Base-by-base conservation (phyloP, 2,113 vertebrate species). In the Leptobrachium ailaonicum region DNA sequence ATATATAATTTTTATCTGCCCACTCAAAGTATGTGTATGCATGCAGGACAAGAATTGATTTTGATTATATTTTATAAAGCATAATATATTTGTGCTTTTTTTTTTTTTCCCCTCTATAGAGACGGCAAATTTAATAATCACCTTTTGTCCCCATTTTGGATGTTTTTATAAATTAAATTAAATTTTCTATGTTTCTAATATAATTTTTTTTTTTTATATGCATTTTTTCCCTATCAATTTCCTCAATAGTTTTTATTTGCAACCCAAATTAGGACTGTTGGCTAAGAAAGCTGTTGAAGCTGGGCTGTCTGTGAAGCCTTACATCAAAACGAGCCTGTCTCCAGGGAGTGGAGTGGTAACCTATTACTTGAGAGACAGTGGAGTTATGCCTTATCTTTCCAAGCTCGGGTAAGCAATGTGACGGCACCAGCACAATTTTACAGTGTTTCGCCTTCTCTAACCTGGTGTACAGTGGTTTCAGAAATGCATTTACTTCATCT, bases 311-410 rank as follows among this genome's bases (percentile, higher is more conserved):
- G 96, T 99, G 89, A 98, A 95, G 85, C 96, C 97, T 0, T 98
- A 99, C 84, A 91, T 99, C 79, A 99, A 99, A 90, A 99, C 98
- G 10, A 99, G 98, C 85, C 88, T 99, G 85, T 99, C 98, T 0
- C 98, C 98, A 0, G 98, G 98, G 82, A 99, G 98, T 0, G 98
- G 97, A 0, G 98, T 99, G n/a, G 98, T 99, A 83, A 99, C 98
- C 14, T 97, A 96, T 83, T 99, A 99, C 85, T 91, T 99, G 6
- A 93, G 92, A 71, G 95, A 98, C 84, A 99, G 97, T 2, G 95
- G 96, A 8, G 97, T 99, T 32, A 97, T 98, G 97, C 91, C 88
- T 41, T 98, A 94, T 81, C 95, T 96, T 76, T 86, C 91, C 66
- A 88, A 95, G 2, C 90, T 96, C 5, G 95, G 95, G 95, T 96